Percentiles rank a stretch among this genome's conserved stretches.
Evolutionary conservation across 2,113 vertebrate genomes (phyloP).

Genomic region (Otis tarda): DNA sequence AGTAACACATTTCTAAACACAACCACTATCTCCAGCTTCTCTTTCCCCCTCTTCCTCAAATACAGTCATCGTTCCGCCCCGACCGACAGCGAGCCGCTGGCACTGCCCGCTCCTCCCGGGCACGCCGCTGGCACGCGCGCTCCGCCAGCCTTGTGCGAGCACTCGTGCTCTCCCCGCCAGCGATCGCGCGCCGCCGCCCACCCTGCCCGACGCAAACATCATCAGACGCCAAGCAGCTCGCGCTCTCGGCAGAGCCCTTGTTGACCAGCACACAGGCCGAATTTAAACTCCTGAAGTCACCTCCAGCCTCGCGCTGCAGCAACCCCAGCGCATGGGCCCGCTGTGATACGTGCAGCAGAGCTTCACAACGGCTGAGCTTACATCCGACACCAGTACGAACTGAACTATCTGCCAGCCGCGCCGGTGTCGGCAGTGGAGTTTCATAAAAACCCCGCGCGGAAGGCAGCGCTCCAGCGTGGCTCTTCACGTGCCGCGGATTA

Average conservation of each 20-base stretch:
- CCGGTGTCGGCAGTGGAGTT: accelerated
- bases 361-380: not conserved
- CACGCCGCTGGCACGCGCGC: not conserved
- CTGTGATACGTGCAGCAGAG: not conserved
- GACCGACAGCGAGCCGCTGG: not conserved
- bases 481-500: not conserved
- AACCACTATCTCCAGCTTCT: not conserved
- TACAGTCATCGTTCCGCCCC: not conserved
- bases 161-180: not conserved
- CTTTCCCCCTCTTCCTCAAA: not conserved
- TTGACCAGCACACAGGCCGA: not conserved
- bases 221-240: not conserved
- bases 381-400: not conserved
- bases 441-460: not conserved
- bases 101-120: not conserved
- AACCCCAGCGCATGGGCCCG: not conserved
- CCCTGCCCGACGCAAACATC: not conserved
- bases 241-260: not conserved
- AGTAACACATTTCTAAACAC: not conserved
- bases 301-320: not conserved
- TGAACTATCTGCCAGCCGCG: not conserved
- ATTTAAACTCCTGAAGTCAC: not conserved
- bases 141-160: not conserved
- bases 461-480: not conserved
- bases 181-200: accelerated